Base-by-base conservation (phyloP, 1,140 invertebrate genomes). In the Neodiprion virginianus region DNA sequence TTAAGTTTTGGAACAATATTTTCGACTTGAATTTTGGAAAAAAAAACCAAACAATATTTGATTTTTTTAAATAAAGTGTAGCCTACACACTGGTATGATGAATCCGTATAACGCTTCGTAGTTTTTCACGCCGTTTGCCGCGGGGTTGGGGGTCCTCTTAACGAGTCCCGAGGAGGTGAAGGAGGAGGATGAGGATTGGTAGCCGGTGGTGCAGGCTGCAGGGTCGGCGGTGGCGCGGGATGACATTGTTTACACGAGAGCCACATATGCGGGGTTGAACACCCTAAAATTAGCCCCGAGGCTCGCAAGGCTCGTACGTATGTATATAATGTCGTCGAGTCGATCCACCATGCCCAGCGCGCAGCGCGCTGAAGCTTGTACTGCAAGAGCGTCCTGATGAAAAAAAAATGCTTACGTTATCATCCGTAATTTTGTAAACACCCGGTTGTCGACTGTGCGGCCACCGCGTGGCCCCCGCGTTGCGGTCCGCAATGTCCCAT, bases 381-480 rank as follows among this genome's bases (percentile, higher is more conserved):
- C 28, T 40, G 28, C 28, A 40, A 40, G 28, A 48, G 48, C 66
- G 14, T 47, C 66, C 28, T 67, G 77, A 84, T 85, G 84, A 88
- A 85, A 87, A 87, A 87, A 87, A 87, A 87, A 87, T 86, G 87
- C 87, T 88, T 88, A 88, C 86, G 88, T 88, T 88, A 88, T 88
- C 87, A 88, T 88, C 78, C 79, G 86, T 88, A 88, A 88, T 88
- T 87, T 86, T 81, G 84, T 88, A 88, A 88, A 88, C 87, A 83
- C 69, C 72, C 71, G 72, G 12, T 61, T 17, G 28, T 61, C 53
- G 11, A 61, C 53, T 61, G 53, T 61, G 8, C 53, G 53, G 53
- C 53, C 53, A 61, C 53, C 53, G 53, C 53, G 53, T 61, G 53
- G 53, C 53, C n/a, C 53, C 67, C 67, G 48, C 68, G 74, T 77